Evolutionary conservation across 2,888 invertebrate genomes (phyloP).

Genomic region (Tachina lurida): DNA sequence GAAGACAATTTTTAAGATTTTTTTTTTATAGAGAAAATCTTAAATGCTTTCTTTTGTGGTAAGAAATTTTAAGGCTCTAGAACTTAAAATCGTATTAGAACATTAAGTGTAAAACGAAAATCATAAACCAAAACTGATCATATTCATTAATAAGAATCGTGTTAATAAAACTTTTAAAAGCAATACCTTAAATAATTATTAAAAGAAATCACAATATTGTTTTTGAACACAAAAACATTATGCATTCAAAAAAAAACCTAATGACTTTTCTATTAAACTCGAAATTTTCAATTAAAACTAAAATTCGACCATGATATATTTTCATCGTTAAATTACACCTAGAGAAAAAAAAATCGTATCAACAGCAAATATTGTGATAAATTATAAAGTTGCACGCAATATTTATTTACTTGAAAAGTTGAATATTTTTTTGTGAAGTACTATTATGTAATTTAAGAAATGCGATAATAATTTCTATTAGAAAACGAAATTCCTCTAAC

Average conservation of each 20-base stretch:
- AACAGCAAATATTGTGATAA: conserved; percentile 72
- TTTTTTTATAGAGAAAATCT: conserved; percentile 34
- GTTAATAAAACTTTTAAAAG: conserved; percentile 54
- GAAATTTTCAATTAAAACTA: conserved; percentile 13
- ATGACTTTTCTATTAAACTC: conserved; percentile 11
- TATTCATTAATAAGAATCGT: conserved; percentile 24
- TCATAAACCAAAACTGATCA: conserved; percentile 23
- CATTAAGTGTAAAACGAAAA: conserved; percentile 13
- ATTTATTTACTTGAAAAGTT: conserved; percentile 15
- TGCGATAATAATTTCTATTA: not conserved
- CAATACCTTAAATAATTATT: conserved; percentile 38
- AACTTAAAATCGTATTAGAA: conserved; percentile 21
- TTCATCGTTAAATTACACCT: conserved; percentile 4
- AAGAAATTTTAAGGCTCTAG: conserved; percentile 57
- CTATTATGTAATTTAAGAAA: not conserved
- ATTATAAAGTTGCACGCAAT: conserved; percentile 63
- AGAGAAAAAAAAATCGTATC: conserved; percentile 72
- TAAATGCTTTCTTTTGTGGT: conserved; percentile 62
- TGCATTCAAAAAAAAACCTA: not conserved
- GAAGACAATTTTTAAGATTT: conserved; percentile 41
- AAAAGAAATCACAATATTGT: conserved; percentile 19
- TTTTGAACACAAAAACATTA: conserved; percentile 34
- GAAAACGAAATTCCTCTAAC: not conserved
- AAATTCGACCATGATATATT: not conserved
- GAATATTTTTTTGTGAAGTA: not conserved